Conservation (phyloP, 2,797 vertebrate species). For the Helarctos malayanus region DNA sequence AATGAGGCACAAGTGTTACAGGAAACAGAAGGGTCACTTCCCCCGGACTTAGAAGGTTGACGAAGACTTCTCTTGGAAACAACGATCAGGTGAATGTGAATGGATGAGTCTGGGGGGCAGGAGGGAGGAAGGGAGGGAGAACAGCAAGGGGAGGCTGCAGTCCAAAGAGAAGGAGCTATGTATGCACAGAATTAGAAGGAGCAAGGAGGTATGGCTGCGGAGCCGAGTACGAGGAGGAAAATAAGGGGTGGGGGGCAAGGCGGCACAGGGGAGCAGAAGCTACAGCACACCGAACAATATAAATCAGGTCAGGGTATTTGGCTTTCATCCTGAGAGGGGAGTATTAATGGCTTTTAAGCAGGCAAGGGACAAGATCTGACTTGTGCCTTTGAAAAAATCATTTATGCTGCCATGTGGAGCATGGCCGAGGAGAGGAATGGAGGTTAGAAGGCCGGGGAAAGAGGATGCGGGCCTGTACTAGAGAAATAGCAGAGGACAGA, state of each 20-base stretch:
- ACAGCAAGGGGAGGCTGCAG: not conserved
- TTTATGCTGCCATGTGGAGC: not conserved
- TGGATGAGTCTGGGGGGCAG: not conserved
- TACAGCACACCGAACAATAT: not conserved
- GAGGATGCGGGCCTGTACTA: not conserved
- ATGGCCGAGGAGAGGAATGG: not conserved
- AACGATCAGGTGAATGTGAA: not conserved
- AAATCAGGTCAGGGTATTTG: not conserved
- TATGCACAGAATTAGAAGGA: not conserved
- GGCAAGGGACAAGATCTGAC: conserved; percentile 3
- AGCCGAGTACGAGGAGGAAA: not conserved
- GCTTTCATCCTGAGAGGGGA: not conserved
- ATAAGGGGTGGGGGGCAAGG: not conserved
- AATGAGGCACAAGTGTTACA: not conserved
- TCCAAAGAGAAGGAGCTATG: not conserved
- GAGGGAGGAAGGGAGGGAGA: not conserved
- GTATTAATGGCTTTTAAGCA: not conserved
- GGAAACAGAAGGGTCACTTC: not conserved
- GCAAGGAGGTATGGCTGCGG: not conserved
- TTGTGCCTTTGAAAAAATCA: not conserved
- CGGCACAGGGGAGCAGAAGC: not conserved
- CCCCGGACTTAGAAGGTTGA: not conserved
- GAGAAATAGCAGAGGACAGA: not conserved
- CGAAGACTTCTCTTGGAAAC: not conserved
- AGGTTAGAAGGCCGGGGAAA: not conserved